Percentiles rank a stretch among this genome's conserved stretches.
phyloP scores from a whole-genome alignment of 2,888 invertebrate genomes.

The Cremastinae sp. region DNA sequence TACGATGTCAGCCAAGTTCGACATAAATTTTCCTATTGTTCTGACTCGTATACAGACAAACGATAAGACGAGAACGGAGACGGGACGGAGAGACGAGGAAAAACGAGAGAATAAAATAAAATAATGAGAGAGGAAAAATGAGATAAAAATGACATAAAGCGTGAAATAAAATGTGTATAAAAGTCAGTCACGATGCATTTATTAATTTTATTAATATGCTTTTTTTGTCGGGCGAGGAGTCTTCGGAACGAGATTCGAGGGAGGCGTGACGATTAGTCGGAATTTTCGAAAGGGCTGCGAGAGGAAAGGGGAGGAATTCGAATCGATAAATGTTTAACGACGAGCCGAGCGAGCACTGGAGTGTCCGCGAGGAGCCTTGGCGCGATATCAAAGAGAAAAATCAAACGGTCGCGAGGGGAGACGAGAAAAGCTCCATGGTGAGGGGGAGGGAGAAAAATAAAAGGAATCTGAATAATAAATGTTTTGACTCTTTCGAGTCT shows the following conservation, averaged over 20 bases:
- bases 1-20: conserved; percentile 35
- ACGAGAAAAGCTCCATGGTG: no score
- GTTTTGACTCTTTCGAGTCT: conserved; percentile 52
- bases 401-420: conserved; percentile 34
- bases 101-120: background rate
- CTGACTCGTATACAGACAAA: background rate
- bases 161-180: no score
- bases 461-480: conserved; percentile 55
- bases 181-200: no score
- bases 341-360: conserved; percentile 21
- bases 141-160: no score
- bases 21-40: conserved; percentile 19
- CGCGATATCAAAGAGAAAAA: conserved; percentile 40
- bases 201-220: no score
- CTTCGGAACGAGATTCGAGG: no score
- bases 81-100: no score
- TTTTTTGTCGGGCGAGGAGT: no score
- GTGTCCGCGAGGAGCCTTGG: conserved; percentile 48
- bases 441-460: conserved; percentile 13
- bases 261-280: no score
- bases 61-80: no score
- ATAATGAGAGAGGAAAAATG: background rate
- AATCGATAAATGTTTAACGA: conserved; percentile 38
- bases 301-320: background rate
- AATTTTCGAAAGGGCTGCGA: no score